Evolutionary conservation across 2,797 vertebrate species (phyloP).

Genomic region (Echiichthys vipera): DNA sequence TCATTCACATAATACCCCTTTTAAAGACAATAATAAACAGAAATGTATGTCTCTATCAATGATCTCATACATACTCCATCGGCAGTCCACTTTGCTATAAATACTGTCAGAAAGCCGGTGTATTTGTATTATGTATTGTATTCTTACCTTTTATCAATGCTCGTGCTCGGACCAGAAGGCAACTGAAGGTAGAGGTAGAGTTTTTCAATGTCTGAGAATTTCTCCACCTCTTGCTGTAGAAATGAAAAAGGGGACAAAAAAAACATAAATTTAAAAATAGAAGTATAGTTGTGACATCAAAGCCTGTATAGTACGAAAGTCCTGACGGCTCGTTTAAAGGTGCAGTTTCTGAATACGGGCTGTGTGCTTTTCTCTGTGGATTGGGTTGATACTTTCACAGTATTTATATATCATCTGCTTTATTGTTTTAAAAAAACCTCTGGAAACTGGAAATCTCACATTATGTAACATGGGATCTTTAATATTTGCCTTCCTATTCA

Average conservation of each 20-base stretch:
- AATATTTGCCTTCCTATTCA: background rate
- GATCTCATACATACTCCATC: background rate
- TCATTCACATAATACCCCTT: background rate
- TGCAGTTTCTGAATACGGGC: too few species aligned
- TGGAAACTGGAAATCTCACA: too few species aligned
- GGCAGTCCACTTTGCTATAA: background rate
- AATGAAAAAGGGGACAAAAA: slow-evolving; percentile 21
- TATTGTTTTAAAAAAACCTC: too few species aligned
- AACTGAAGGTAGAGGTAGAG: slow-evolving; percentile 99
- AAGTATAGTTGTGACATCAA: too few species aligned
- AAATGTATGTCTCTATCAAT: background rate
- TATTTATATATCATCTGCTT: too few species aligned
- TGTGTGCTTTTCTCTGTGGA: too few species aligned
- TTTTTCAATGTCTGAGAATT: slow-evolving; percentile 99
- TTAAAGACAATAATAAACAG: background rate
- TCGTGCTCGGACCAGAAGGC: slow-evolving; percentile 96
- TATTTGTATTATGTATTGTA: too few species aligned
- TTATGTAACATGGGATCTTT: too few species aligned
- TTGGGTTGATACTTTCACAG: too few species aligned
- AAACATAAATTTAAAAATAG: too few species aligned
- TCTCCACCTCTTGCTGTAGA: slow-evolving; percentile 98
- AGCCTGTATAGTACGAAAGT: too few species aligned
- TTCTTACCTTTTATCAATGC: slow-evolving; percentile 92
- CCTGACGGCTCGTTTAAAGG: too few species aligned
- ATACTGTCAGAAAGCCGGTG: background rate